phyloP scores from a whole-genome alignment of 2,888 invertebrate genomes.

The Hirtodrosophila confusa region DNA sequence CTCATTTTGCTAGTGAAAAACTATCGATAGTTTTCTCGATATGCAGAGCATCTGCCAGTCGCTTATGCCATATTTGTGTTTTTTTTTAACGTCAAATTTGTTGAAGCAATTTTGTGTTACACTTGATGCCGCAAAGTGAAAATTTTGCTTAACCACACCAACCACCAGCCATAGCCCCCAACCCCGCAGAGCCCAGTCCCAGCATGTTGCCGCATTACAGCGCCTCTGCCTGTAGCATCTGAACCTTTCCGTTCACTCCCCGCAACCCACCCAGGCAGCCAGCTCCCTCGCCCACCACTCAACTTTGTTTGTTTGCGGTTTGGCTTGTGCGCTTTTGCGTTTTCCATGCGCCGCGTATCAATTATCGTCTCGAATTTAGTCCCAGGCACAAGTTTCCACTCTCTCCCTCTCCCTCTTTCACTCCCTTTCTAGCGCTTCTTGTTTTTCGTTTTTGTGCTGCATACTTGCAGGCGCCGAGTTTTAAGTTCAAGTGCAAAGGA shows the following conservation, averaged over 20 bases:
- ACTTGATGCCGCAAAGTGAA: conserved; percentile 47
- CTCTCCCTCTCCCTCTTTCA: background rate
- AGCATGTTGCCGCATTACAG: background rate
- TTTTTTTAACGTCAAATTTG: background rate
- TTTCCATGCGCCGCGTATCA: conserved; percentile 67
- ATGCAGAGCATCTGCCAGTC: no score
- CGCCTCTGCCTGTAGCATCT: background rate
- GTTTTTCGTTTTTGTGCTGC: conserved; percentile 29
- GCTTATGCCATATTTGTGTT: background rate
- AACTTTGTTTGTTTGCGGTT: conserved; percentile 74
- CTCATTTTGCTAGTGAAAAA: no score
- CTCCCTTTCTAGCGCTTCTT: background rate
- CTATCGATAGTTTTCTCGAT: no score
- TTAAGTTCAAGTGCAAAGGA: conserved; percentile 67
- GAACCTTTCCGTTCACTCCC: background rate
- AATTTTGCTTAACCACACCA: conserved; percentile 13
- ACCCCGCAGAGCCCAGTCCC: no score
- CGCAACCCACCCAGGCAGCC: background rate
- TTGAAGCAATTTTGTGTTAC: conserved; percentile 4
- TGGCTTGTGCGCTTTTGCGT: conserved; percentile 65
- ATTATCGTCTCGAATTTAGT: conserved; percentile 73
- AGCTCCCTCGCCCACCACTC: conserved; percentile 23
- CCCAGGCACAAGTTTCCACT: conserved; percentile 9
- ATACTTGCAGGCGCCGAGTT: conserved; percentile 60
- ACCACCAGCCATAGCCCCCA: background rate